Conservation (phyloP, 2,113 vertebrate genomes). For the Loxodonta africana region DNA sequence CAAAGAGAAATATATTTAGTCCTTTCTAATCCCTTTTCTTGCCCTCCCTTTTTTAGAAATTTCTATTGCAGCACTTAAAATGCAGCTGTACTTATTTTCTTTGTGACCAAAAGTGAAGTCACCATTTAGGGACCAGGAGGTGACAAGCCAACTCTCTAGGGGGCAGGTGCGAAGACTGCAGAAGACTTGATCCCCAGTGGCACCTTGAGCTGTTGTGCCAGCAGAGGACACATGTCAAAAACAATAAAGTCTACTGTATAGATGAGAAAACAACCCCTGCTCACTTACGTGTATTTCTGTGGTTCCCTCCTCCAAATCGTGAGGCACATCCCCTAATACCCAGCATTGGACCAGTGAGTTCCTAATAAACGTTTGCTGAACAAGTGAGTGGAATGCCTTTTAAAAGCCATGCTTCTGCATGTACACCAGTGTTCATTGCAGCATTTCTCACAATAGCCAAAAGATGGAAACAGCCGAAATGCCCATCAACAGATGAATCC, state of each 20-base stretch:
- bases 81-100: background rate
- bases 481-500: too few relatives aligned
- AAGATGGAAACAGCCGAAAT: too few relatives aligned
- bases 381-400: background rate
- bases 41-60: background rate
- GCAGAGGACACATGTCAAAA: background rate
- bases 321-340: background rate
- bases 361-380: background rate
- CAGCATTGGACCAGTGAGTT: background rate
- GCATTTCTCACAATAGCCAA: too few relatives aligned
- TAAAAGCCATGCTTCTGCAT: background rate
- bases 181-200: background rate
- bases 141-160: background rate
- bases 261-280: too few relatives aligned
- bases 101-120: background rate
- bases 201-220: background rate
- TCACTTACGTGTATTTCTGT: background rate
- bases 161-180: background rate
- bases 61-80: background rate
- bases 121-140: background rate
- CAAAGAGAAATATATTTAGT: background rate
- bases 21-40: background rate
- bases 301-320: background rate
- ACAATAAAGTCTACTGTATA: background rate
- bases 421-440: too few relatives aligned